A percentile compares a stretch with the other conserved stretches of the same genome.
These are phyloP conservation scores for Nothocercus julius DNA, from an alignment of 2,113 vertebrate species.

Conservation along the genomic window DNA sequence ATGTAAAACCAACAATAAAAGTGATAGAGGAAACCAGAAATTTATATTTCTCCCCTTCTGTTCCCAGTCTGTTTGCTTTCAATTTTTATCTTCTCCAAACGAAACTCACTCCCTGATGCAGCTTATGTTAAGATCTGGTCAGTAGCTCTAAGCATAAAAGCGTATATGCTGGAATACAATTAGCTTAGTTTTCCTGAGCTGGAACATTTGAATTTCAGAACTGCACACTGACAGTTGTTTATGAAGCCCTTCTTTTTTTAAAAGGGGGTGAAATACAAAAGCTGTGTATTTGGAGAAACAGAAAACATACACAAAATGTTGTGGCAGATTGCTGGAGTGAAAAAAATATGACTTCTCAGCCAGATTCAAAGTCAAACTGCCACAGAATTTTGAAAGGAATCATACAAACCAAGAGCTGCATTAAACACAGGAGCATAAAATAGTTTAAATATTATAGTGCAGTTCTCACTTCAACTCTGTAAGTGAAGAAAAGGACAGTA, in stretches of 20 bases:
- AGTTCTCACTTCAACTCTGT: neutral
- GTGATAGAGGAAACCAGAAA: neutral
- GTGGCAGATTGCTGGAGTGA: neutral
- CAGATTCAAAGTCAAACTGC: conserved; percentile 13
- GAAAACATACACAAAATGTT: conserved; percentile 1
- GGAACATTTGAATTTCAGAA: neutral
- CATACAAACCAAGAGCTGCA: neutral
- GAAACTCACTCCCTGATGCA: neutral
- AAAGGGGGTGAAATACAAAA: neutral
- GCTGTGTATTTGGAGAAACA: neutral
- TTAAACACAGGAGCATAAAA: neutral
- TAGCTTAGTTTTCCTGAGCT: neutral
- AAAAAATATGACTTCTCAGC: conserved; percentile 32
- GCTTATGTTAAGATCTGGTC: neutral
- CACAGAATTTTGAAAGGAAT: conserved; percentile 25
- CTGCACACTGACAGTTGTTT: conserved; percentile 23
- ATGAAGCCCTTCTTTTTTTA: neutral
- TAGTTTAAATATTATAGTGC: neutral
- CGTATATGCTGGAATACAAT: neutral
- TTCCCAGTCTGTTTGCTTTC: neutral
- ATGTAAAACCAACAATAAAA: neutral
- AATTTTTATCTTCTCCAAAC: neutral
- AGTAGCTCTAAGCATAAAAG: neutral
- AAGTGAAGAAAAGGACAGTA: neutral
- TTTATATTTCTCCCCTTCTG: neutral